Percentiles rank a stretch among this genome's conserved stretches.
Evolutionary conservation across 2,113 vertebrate species (phyloP).

Genomic region (Dicerorhinus sumatrensis): DNA sequence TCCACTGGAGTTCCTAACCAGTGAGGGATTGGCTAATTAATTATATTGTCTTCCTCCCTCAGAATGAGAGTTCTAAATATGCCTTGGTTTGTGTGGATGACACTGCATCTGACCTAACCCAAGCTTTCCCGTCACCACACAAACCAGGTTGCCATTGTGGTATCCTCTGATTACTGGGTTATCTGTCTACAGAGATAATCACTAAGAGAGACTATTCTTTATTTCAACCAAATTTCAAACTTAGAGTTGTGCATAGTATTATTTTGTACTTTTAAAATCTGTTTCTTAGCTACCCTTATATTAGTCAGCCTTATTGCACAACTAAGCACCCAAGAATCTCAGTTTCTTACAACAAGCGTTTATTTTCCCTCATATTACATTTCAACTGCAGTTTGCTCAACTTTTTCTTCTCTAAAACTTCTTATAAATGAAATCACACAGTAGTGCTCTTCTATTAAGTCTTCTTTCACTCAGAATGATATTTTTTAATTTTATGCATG

Average conservation of each 20-base stretch:
- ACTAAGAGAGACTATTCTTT: not conserved
- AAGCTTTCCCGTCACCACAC: not conserved
- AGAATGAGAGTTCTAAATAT: not conserved
- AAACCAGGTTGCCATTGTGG: not conserved
- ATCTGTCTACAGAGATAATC: not conserved
- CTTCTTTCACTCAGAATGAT: not conserved
- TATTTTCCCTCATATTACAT: not conserved
- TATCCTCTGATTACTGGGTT: not conserved
- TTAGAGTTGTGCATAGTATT: not conserved
- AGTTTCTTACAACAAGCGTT: not conserved
- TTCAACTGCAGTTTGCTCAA: not conserved
- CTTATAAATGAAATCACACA: not conserved
- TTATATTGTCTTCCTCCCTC: not conserved
- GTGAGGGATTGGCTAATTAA: not conserved
- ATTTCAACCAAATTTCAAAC: not conserved
- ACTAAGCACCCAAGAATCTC: not conserved
- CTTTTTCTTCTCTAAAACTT: not conserved
- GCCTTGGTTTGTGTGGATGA: not conserved
- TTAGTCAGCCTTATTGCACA: not conserved
- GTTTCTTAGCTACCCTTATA: not conserved
- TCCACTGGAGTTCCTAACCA: not conserved
- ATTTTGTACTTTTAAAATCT: constrained; percentile 3
- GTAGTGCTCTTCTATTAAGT: not conserved
- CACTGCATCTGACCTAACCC: not conserved
- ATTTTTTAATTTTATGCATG: not conserved